Evolutionary conservation across 2,113 vertebrate genomes (phyloP).

Genomic region (Microcebus ravelobensis): DNA sequence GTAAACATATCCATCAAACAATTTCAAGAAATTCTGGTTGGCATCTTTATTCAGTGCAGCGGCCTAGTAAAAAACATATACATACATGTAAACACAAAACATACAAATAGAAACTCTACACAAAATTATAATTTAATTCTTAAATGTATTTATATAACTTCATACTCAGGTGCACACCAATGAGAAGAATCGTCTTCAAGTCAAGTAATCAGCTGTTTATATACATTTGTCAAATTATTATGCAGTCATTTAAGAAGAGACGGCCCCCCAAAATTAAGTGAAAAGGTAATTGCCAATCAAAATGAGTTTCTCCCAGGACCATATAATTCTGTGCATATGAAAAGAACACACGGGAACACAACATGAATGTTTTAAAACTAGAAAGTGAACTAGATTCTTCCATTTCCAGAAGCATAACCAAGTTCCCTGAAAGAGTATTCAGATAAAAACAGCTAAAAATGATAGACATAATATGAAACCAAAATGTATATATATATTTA

Average conservation of each 20-base stretch:
- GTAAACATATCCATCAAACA: slow-evolving; percentile 84
- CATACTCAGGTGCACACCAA: background rate
- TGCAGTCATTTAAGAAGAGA: slow-evolving; percentile 25
- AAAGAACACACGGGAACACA: background rate
- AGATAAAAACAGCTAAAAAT: background rate
- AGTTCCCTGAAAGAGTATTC: background rate
- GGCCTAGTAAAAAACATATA: slow-evolving; percentile 73
- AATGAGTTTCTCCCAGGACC: slow-evolving; percentile 34
- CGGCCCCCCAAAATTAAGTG: background rate
- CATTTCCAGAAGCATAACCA: background rate
- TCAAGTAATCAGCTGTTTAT: slow-evolving; percentile 20
- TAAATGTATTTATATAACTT: slow-evolving; percentile 27
- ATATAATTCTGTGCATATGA: background rate
- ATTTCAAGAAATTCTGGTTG: slow-evolving; percentile 63
- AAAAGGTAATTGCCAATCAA: background rate
- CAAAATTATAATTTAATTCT: slow-evolving; percentile 49
- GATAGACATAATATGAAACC: background rate
- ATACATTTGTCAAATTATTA: slow-evolving; percentile 25
- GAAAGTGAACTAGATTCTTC: background rate
- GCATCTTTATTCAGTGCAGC: background rate
- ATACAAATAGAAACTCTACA: background rate
- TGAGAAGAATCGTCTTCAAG: slow-evolving; percentile 36
- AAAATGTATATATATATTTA: too few species aligned
- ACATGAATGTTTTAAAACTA: background rate
- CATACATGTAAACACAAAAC: slow-evolving; percentile 36